Conservation (phyloP, 2,797 vertebrate species). For the Sitta carolinensis region DNA sequence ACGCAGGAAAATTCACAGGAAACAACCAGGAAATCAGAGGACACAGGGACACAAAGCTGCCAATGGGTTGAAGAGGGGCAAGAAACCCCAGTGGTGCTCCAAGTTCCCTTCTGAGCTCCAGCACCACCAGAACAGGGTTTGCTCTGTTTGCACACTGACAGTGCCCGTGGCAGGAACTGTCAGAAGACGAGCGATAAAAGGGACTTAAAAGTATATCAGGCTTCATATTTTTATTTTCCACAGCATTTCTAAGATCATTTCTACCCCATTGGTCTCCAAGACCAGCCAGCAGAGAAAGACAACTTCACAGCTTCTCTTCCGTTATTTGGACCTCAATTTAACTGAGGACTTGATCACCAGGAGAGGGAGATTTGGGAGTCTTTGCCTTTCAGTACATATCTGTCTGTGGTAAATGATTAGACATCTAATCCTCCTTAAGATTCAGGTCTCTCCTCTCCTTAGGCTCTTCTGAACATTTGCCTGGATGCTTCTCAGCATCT, state of each 20-base stretch:
- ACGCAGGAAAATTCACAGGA: neutral
- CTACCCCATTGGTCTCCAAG: neutral
- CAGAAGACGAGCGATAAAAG: neutral
- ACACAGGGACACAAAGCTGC: neutral
- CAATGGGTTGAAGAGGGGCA: fast-evolving
- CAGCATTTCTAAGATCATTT: neutral
- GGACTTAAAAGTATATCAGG: neutral
- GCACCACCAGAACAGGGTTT: neutral
- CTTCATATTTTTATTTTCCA: neutral
- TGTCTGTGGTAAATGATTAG: neutral
- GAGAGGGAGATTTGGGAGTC: neutral
- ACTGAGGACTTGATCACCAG: neutral
- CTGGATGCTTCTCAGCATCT: neutral
- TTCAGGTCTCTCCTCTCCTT: neutral
- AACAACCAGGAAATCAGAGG: neutral
- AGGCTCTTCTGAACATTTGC: neutral
- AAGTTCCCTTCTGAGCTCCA: neutral
- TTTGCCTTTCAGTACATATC: neutral
- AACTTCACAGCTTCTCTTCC: neutral
- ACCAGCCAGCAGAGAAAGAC: neutral
- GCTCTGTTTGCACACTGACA: neutral
- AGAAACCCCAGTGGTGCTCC: neutral
- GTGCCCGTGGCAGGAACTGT: neutral
- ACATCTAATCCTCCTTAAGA: conserved; percentile 18
- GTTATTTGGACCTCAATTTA: neutral